Conservation (phyloP, 2,888 invertebrate species). For the Mechanitis mazaeus region DNA sequence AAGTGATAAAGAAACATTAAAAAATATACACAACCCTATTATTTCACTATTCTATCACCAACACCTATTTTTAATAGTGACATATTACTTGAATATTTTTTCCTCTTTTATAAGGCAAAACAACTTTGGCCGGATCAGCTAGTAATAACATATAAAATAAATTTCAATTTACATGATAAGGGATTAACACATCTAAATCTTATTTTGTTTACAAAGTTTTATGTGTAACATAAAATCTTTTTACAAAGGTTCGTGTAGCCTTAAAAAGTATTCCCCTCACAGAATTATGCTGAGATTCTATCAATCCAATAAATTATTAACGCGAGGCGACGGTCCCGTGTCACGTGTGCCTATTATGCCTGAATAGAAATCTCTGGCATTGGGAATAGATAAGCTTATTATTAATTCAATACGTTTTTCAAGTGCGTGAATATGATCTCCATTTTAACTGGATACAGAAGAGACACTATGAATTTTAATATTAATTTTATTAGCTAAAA, state of each 20-base stretch:
- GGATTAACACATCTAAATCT: neutral
- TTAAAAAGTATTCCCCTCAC: constrained; percentile 17
- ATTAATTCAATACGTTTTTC: constrained; percentile 56
- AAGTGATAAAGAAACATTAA: too few species aligned
- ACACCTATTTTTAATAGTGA: too few species aligned
- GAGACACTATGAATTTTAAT: neutral
- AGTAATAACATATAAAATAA: too few species aligned
- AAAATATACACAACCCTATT: too few species aligned
- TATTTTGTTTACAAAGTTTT: constrained; percentile 1
- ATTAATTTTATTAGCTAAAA: neutral
- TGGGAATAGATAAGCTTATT: constrained; percentile 54
- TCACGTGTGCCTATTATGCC: constrained; percentile 46
- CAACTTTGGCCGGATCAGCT: too few species aligned
- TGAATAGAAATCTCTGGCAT: constrained; percentile 32
- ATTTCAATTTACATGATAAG: too few species aligned
- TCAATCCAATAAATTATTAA: constrained; percentile 64
- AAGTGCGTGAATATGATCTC: constrained; percentile 10
- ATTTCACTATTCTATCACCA: too few species aligned
- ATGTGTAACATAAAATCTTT: neutral
- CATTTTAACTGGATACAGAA: neutral
- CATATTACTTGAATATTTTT: too few species aligned
- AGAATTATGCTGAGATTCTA: constrained; percentile 49
- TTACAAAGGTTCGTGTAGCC: neutral
- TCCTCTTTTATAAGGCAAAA: too few species aligned
- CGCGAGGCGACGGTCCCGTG: constrained; percentile 42